Evolutionary conservation across 1,140 invertebrate species (phyloP).

Genomic region (Melitaea cinxia): DNA sequence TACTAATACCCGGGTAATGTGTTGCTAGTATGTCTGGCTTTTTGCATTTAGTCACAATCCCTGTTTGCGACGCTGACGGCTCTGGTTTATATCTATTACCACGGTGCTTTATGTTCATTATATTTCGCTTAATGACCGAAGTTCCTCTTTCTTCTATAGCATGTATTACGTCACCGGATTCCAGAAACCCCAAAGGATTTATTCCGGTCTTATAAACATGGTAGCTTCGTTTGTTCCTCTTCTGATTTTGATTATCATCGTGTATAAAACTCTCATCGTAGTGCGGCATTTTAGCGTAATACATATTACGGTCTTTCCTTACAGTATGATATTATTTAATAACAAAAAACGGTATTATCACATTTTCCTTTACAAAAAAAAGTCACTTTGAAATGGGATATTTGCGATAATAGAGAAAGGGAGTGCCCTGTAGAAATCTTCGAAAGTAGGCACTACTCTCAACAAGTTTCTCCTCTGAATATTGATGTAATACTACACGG

Average conservation of each 20-base stretch:
- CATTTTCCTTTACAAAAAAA: neutral
- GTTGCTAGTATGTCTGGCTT: slow-evolving; percentile 56
- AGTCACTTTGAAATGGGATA: slow-evolving; percentile 4
- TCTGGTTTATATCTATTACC: slow-evolving; percentile 58
- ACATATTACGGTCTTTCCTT: slow-evolving; percentile 41
- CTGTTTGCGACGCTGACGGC: slow-evolving; percentile 22
- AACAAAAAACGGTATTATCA: neutral
- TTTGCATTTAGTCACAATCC: slow-evolving; percentile 30
- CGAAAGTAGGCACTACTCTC: slow-evolving; percentile 55
- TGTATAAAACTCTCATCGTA: slow-evolving; percentile 81
- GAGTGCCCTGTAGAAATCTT: slow-evolving; percentile 70
- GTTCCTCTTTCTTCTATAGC: slow-evolving; percentile 66
- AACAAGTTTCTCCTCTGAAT: slow-evolving; percentile 52
- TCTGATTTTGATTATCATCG: slow-evolving; percentile 78
- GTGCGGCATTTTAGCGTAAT: slow-evolving; percentile 71
- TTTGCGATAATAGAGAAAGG: slow-evolving; percentile 51
- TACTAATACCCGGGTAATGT: slow-evolving; percentile 59
- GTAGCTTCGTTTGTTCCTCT: slow-evolving; percentile 79
- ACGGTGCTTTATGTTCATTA: slow-evolving; percentile 72
- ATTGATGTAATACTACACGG: slow-evolving; percentile 41
- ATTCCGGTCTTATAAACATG: slow-evolving; percentile 77
- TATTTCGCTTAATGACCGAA: slow-evolving; percentile 72
- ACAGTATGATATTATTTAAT: neutral
- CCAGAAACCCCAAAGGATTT: slow-evolving; percentile 53
- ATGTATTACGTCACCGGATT: slow-evolving; percentile 58